Evolutionary conservation across 2,888 invertebrate species (phyloP), one percentile per base, ranked within the genome.

Genomic region (Sinhomidia bicolor): DNA sequence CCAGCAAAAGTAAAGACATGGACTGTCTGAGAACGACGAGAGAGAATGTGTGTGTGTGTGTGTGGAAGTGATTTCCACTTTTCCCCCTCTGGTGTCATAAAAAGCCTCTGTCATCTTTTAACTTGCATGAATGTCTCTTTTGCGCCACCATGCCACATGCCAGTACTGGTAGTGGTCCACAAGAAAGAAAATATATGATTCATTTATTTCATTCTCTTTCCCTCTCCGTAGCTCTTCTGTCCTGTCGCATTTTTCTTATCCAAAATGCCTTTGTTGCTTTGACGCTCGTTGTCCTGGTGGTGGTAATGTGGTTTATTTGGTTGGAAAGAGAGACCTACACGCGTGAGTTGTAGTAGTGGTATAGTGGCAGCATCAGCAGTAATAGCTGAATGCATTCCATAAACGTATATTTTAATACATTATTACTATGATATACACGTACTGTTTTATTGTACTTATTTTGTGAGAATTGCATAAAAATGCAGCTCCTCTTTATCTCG

Each of bases 61-160:
- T 29, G 4, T 74, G 23, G 47, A 74, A 68, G 68, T 82, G 82
- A 65, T 82, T 82, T 68, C 68, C 71, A 80, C 83, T 71, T 83
- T 74, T 51, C 57, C 83, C 82, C 74, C 71, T 74, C 54, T 60
- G 71, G 71, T 71, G 26, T 54, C 74, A 74, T 83, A 83, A 83
- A 71, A 83, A 54, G 26, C 36, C 57, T 71, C 71, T 83, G 74
- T 83, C 83, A 74, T 83, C 83, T 71, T 74, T 74, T 83, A 83
- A 83, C 83, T 74, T 74, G 51, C 51, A 71, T 54, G 57, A 83
- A 83, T 71, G 83, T 57, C 78, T 74, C 74, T 74, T 47, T 74
- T 74, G 47, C 74, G 74, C 47, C 26, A 47, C 26, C 29, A 74
- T 17, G 17, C 41, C 41, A 71, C n/a, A 36, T 36, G 7, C 29